Conservation (phyloP, 1,140 invertebrate genomes). For the Lucilia cuprina region DNA sequence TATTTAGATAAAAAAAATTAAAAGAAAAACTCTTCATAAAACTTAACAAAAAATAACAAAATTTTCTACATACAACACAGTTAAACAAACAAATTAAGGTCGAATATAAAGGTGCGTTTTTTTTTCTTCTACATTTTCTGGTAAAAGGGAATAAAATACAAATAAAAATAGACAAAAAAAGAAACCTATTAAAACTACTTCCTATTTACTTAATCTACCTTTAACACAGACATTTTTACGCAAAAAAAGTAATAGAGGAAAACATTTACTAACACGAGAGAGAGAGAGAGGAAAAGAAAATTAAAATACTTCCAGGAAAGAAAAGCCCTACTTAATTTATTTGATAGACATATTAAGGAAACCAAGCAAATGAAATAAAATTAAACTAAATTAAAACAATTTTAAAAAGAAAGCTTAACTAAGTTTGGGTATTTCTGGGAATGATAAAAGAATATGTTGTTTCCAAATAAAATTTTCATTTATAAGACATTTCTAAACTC, state of each 20-base stretch:
- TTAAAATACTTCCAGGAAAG: neutral
- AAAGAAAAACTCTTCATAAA: neutral
- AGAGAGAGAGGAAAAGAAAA: neutral
- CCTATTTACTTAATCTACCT: slow-evolving; percentile 21
- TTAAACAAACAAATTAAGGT: slow-evolving; percentile 30
- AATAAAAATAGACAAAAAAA: neutral
- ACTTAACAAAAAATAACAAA: neutral
- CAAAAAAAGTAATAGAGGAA: neutral
- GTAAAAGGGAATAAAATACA: neutral
- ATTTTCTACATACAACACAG: neutral
- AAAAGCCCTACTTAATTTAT: neutral
- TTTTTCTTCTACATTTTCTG: neutral
- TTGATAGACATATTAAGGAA: neutral
- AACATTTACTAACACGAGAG: neutral
- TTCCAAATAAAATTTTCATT: too few relatives aligned
- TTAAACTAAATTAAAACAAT: too few relatives aligned
- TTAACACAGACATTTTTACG: slow-evolving; percentile 3
- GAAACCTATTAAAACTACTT: slow-evolving; percentile 14
- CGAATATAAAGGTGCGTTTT: slow-evolving; percentile 42
- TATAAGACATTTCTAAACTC: too few relatives aligned
- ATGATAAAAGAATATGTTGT: neutral
- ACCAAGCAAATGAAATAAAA: too few relatives aligned
- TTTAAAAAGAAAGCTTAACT: neutral
- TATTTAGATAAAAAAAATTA: slow-evolving; percentile 20
- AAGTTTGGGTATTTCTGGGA: neutral